Evolutionary conservation across 2,113 vertebrate genomes (phyloP).

Genomic region (Sula dactylatra): DNA sequence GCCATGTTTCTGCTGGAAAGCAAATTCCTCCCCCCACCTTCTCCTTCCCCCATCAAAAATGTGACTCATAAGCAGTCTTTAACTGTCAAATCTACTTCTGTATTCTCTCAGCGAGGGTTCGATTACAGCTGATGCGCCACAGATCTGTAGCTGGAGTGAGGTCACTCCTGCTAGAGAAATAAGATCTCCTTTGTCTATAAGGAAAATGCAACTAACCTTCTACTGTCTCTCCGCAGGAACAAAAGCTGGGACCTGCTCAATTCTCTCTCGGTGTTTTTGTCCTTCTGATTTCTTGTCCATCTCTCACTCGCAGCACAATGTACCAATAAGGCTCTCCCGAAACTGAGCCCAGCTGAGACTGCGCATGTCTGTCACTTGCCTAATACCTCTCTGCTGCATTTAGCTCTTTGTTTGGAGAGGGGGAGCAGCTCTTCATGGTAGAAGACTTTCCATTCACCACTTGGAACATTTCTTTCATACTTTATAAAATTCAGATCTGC

Average conservation of each 20-base stretch:
- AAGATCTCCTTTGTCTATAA: slow-evolving; percentile 47
- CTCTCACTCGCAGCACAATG: slow-evolving; percentile 26
- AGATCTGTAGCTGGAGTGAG: slow-evolving; percentile 60
- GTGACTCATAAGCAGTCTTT: slow-evolving; percentile 62
- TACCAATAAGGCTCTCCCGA: slow-evolving; percentile 5
- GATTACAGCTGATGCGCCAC: slow-evolving; percentile 43
- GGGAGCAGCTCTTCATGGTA: slow-evolving; percentile 34
- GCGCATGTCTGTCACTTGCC: slow-evolving; percentile 44
- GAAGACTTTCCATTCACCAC: slow-evolving; percentile 46
- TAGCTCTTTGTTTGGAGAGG: slow-evolving; percentile 59
- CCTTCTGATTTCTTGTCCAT: slow-evolving; percentile 46
- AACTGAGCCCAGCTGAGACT: slow-evolving; percentile 35
- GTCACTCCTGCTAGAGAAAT: slow-evolving; percentile 50
- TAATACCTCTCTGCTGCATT: slow-evolving; percentile 52
- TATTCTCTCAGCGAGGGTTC: slow-evolving; percentile 58
- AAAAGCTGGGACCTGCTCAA: slow-evolving; percentile 52
- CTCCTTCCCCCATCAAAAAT: slow-evolving; percentile 6
- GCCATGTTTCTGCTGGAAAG: slow-evolving; percentile 45
- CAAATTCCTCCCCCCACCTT: slow-evolving; percentile 3
- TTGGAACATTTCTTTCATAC: slow-evolving; percentile 33
- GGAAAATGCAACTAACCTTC: slow-evolving; percentile 69
- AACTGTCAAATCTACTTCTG: slow-evolving; percentile 50
- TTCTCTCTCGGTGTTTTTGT: slow-evolving; percentile 50
- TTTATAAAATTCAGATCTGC: not conserved
- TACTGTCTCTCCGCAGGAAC: slow-evolving; percentile 72